Evolutionary conservation across 2,797 vertebrate species (phyloP).

Genomic region (Capromys pilorides): DNA sequence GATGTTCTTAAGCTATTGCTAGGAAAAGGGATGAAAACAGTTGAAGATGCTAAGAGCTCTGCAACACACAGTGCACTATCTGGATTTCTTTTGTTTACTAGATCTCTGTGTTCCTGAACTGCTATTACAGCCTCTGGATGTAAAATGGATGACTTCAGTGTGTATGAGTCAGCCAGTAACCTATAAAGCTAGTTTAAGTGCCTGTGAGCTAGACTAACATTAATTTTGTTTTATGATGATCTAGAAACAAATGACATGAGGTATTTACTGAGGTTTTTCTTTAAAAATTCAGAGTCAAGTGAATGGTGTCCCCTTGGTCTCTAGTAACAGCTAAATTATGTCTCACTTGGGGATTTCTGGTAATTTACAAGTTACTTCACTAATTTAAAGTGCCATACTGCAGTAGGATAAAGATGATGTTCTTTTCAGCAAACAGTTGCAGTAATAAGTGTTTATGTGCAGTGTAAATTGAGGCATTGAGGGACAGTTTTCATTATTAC

Average conservation of each 20-base stretch:
- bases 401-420: slow-evolving; percentile 29
- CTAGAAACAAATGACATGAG: slow-evolving; percentile 31
- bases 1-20: background rate
- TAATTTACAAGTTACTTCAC: slow-evolving; percentile 54
- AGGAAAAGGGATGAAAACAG: background rate
- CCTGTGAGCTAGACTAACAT: slow-evolving; percentile 3
- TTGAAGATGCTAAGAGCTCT: background rate
- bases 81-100: slow-evolving; percentile 46
- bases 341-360: slow-evolving; percentile 36
- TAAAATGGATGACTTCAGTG: background rate
- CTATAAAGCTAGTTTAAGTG: slow-evolving; percentile 36
- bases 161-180: slow-evolving; percentile 32
- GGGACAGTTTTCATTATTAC: slow-evolving; percentile 29
- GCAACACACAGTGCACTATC: background rate
- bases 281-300: slow-evolving; percentile 53
- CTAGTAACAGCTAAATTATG: slow-evolving; percentile 42
- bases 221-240: slow-evolving; percentile 47
- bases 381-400: slow-evolving; percentile 42
- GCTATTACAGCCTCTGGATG: background rate
- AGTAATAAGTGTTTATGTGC: background rate
- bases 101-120: slow-evolving; percentile 9
- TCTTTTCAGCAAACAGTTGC: background rate
- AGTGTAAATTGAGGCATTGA: background rate
- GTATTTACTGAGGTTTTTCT: slow-evolving; percentile 44
- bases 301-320: background rate